Conservation (phyloP, 2,888 invertebrate species). For the Plagodis dolabraria region DNA sequence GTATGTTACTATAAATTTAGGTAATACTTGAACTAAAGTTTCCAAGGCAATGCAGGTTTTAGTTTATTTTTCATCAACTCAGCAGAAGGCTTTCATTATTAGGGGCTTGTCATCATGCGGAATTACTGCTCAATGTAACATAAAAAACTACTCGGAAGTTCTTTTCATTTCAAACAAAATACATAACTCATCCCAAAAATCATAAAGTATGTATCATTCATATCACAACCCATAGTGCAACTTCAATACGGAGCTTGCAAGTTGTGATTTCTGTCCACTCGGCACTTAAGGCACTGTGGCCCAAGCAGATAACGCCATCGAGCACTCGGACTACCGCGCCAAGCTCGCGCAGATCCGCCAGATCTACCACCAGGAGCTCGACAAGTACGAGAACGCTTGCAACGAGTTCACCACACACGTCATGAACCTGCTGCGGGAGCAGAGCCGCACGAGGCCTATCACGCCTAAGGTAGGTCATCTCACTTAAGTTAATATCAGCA, state of each 20-base stretch:
- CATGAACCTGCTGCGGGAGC: constrained; percentile 98
- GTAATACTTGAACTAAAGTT: too few relatives aligned
- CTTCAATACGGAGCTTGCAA: constrained; percentile 57
- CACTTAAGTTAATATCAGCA: too few relatives aligned
- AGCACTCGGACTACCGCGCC: constrained; percentile 99
- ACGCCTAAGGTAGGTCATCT: constrained; percentile 89
- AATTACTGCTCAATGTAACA: too few relatives aligned
- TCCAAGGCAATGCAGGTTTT: too few relatives aligned
- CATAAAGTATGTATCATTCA: constrained; percentile 13
- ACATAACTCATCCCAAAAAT: neutral
- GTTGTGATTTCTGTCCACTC: constrained; percentile 46
- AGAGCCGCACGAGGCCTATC: constrained; percentile 98
- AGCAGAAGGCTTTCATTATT: too few relatives aligned
- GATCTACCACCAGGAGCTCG: constrained; percentile 99
- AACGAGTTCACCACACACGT: constrained; percentile 99
- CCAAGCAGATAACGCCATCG: constrained; percentile 97
- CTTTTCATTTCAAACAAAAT: too few relatives aligned
- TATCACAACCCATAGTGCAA: constrained; percentile 16
- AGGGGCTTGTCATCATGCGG: too few relatives aligned
- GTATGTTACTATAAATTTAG: too few relatives aligned
- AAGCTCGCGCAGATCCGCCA: constrained; percentile 99
- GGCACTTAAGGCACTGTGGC: constrained; percentile 84
- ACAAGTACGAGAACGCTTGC: constrained; percentile 99
- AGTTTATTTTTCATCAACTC: too few relatives aligned
- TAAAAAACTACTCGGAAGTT: too few relatives aligned